Percentiles rank a stretch among this genome's conserved stretches.
Conservation (phyloP, 2,113 vertebrate genomes). For the Silurus asotus region DNA sequence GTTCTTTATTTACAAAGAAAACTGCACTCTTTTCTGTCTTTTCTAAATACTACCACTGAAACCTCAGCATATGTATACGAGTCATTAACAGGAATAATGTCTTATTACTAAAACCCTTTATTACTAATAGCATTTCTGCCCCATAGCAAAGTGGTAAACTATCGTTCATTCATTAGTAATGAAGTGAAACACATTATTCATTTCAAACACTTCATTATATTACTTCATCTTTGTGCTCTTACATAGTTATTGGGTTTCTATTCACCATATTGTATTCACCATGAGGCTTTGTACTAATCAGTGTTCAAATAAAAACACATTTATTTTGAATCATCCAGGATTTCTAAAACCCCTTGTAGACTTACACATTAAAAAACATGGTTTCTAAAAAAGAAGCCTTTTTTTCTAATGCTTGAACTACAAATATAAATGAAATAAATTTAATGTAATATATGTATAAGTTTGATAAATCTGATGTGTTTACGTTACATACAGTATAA, state of each 20-base stretch:
- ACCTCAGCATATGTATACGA: neutral
- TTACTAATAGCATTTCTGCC: neutral
- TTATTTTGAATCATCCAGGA: neutral
- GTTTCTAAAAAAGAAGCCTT: neutral
- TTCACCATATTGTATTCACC: neutral
- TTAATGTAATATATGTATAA: neutral
- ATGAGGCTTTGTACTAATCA: neutral
- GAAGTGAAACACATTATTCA: neutral
- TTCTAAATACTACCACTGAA: neutral
- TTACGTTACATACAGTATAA: neutral
- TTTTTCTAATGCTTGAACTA: neutral
- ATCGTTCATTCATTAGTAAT: neutral
- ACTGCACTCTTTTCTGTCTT: neutral
- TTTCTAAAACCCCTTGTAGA: neutral
- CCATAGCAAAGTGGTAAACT: conserved; percentile 1
- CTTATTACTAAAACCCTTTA: neutral
- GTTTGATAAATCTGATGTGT: neutral
- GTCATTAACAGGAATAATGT: conserved; percentile 22
- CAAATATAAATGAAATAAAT: neutral
- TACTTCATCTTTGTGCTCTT: neutral
- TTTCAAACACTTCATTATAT: neutral
- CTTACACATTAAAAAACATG: neutral
- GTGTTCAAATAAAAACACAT: neutral
- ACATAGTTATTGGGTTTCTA: neutral
- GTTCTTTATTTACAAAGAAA: neutral